Evolutionary conservation across 2,888 invertebrate genomes (phyloP).

Genomic region (Acrobeloides nanus): DNA sequence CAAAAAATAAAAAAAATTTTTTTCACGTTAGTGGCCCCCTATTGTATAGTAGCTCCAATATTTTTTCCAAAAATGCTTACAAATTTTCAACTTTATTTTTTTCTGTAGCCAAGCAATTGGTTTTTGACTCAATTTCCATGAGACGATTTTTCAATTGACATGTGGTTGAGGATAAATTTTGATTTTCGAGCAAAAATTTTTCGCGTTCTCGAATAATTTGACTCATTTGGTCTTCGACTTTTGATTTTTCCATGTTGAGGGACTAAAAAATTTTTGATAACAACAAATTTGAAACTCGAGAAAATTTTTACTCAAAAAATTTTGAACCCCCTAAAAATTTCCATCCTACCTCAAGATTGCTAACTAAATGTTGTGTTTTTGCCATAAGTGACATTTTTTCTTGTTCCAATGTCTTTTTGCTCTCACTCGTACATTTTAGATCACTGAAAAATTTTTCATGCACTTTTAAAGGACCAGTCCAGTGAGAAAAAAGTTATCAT

Average conservation of each 20-base stretch:
- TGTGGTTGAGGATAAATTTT: constrained; percentile 53
- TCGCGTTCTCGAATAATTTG: constrained; percentile 48
- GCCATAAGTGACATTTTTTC: constrained; percentile 46
- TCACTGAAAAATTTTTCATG: constrained; percentile 55
- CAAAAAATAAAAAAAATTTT: too few species aligned
- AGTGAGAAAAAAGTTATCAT: too few species aligned
- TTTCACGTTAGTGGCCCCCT: too few species aligned
- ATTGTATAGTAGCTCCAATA: too few species aligned
- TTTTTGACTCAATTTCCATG: constrained; percentile 55
- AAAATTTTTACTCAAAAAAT: too few species aligned
- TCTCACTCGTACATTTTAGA: constrained; percentile 54
- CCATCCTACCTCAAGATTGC: constrained; percentile 37
- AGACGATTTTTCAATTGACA: constrained; percentile 49
- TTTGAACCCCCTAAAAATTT: too few species aligned
- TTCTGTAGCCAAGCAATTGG: constrained; percentile 53
- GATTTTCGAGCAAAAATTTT: constrained; percentile 54
- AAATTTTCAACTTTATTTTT: constrained; percentile 55
- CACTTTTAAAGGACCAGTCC: too few species aligned
- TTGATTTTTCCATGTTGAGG: constrained; percentile 54
- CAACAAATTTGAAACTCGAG: neutral
- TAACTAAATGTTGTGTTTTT: constrained; percentile 44
- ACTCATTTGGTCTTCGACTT: constrained; percentile 52
- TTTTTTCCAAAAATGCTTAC: constrained; percentile 29
- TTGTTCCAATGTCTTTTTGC: constrained; percentile 53
- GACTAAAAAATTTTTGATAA: constrained; percentile 34